phyloP scores from a whole-genome alignment of 2,113 vertebrate species.

The Cnemophilus loriae region DNA sequence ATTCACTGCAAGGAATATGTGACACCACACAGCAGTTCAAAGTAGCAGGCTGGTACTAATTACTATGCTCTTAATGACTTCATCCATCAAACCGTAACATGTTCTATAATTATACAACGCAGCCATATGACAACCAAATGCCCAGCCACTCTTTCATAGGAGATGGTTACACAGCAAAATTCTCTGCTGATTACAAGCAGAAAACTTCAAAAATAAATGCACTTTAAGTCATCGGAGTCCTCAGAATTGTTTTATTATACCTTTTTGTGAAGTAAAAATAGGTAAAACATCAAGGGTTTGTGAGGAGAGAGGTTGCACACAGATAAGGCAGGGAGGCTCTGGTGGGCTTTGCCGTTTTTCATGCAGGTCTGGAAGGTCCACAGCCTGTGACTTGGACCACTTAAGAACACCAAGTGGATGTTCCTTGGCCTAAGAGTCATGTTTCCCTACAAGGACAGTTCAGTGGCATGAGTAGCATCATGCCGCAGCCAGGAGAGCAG shows the following conservation, averaged over 20 bases:
- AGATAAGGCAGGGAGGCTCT: neutral
- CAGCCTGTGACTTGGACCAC: fast-evolving
- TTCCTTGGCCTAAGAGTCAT: neutral
- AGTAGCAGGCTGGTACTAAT: conserved; percentile 62
- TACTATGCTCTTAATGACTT: conserved; percentile 61
- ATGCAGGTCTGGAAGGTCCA: neutral
- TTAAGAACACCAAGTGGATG: neutral
- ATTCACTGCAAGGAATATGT: conserved; percentile 54
- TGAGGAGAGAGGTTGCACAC: neutral
- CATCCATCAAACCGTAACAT: conserved; percentile 62
- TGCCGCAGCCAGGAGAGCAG: neutral
- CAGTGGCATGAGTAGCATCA: neutral
- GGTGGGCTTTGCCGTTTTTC: neutral
- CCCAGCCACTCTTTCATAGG: neutral
- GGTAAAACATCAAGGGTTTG: neutral
- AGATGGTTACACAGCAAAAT: conserved; percentile 56
- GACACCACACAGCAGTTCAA: conserved; percentile 64
- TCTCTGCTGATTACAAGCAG: neutral
- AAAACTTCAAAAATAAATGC: neutral
- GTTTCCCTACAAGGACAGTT: neutral
- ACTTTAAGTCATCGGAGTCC: neutral
- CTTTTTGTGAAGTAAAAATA: neutral
- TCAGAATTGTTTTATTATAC: neutral
- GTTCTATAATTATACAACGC: conserved; percentile 57
- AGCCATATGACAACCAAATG: conserved; percentile 64